Evolutionary conservation across 2,888 invertebrate genomes (phyloP), one percentile per base, ranked within the genome.

Genomic region (Drosophila cyrtoloma): DNA sequence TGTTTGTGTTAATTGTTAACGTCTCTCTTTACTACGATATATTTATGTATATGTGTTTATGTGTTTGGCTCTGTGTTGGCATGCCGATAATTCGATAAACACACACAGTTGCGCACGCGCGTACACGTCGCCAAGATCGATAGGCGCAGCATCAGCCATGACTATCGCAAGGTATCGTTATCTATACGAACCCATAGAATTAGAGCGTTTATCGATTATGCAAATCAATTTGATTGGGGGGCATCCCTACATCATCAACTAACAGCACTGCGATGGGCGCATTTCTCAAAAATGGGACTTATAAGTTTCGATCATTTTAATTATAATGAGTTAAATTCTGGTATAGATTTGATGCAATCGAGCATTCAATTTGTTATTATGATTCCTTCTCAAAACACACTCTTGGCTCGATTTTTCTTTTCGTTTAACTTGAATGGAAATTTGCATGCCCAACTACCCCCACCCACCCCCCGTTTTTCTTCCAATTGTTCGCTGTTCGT

Each of bases 111-210:
- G 68, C 89, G 84, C 67, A 75, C 67, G 56, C 85, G 86, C 62
- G 75, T 84, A 50, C 70, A 75, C 62, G 55, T 65, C 80, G 58
- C 26, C 64, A 85, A 82, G 71, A 58, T 79, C 69, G 84, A 89
- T 79, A 77, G 50, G 55, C 82, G 76, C 71, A 77, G 82, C 78
- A 87, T 87, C 77, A 66, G 64, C 76, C 71, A 67, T 67, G 88
- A 87, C 62, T 89, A 85, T 84, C 73, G 84, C 72, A 84, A 87
- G 86, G 86, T 87, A 85, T 80, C 57, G 57, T 44, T 69, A 33
- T 56, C 26, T 42, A 44, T 26, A 22, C 28, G 6, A 70, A 47
- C 39, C 37, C 28, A 12, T 75, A 75, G 60, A 42, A 39, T 39
- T 60, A 55, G 42, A 63, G 14, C 33, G 56, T 33, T 63, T 52